phyloP scores from a whole-genome alignment of 2,888 invertebrate genomes.

The Napeogenes inachia region DNA sequence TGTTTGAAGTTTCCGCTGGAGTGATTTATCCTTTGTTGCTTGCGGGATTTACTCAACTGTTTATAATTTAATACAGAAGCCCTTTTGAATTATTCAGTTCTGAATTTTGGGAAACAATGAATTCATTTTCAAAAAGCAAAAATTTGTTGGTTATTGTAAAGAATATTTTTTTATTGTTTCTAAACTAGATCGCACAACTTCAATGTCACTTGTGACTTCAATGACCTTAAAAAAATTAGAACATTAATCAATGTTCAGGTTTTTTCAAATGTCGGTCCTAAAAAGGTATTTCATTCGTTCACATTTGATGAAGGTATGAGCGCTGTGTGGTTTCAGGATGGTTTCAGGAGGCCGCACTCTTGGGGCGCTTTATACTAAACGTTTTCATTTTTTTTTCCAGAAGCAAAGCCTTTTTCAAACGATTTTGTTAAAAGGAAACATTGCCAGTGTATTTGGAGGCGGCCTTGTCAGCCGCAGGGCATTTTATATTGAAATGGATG shows the following conservation, averaged over 20 bases:
- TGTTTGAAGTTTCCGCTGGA: conserved; percentile 20
- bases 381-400: neutral
- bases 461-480: conserved; percentile 18
- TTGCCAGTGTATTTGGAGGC: conserved; percentile 13
- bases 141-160: neutral
- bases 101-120: neutral
- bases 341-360: no score
- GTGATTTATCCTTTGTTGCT: conserved; percentile 13
- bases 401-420: neutral
- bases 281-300: no score
- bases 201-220: no score
- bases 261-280: no score
- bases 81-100: neutral
- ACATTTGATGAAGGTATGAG: no score
- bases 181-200: no score
- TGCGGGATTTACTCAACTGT: conserved; percentile 4
- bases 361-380: neutral
- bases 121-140: neutral
- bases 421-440: neutral
- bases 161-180: neutral
- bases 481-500: conserved; percentile 17
- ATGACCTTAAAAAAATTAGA: no score
- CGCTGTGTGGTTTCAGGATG: no score
- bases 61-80: conserved; percentile 2
- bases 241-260: no score